A percentile compares a stretch with the other conserved stretches of the same genome.
These are phyloP conservation scores for Cryptus viduatorius DNA, from an alignment of 2,888 invertebrate genomes.

Conservation along the genomic window DNA sequence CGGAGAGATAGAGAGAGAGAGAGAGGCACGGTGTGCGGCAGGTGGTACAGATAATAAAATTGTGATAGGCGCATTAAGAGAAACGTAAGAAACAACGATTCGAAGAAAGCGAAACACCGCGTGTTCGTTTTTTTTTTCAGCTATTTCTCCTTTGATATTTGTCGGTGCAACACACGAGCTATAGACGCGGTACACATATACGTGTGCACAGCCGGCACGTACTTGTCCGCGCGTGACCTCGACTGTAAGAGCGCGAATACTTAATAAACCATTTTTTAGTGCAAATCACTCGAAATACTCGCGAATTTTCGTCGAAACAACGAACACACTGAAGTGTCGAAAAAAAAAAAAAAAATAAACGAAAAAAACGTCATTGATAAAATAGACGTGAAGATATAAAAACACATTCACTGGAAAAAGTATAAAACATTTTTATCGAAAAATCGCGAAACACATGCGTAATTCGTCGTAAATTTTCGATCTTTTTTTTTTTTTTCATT, in stretches of 20 bases:
- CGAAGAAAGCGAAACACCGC: background rate
- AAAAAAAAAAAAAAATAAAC: background rate
- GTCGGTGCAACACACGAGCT: conserved; percentile 19
- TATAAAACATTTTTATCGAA: background rate
- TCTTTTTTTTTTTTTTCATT: background rate
- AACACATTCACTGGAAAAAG: conserved; percentile 14
- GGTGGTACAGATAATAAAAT: conserved; percentile 52
- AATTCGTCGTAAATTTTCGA: conserved; percentile 7
- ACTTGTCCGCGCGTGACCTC: conserved; percentile 6
- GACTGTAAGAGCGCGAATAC: background rate
- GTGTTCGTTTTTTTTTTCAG: background rate
- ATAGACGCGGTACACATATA: background rate
- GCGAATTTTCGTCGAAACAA: background rate
- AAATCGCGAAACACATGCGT: background rate
- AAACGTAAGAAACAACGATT: background rate
- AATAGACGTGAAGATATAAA: background rate
- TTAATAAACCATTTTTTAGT: background rate
- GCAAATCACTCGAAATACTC: background rate
- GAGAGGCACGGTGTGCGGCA: conserved; percentile 24
- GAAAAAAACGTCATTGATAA: background rate
- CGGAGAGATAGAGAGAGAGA: background rate
- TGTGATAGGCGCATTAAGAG: background rate
- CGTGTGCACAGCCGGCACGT: background rate
- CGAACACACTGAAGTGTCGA: background rate
- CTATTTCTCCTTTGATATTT: conserved; percentile 12